phyloP scores from a whole-genome alignment of 2,888 invertebrate genomes.

The Malthinus flaveolus region DNA sequence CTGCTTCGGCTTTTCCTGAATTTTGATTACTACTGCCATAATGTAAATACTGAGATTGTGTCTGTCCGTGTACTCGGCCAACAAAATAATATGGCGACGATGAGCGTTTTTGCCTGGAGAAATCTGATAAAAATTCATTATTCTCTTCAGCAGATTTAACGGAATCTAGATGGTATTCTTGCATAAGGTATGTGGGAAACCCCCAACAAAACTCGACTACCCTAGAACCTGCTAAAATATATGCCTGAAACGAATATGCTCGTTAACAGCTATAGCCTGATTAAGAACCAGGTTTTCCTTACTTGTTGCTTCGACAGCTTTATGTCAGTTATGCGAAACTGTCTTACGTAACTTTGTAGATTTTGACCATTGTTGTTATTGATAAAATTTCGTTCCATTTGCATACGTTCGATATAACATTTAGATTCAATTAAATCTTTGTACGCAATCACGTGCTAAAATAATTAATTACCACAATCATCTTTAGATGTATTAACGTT shows the following conservation, averaged over 20 bases:
- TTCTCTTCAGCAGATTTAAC: background rate
- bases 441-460: conserved; percentile 54
- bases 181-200: conserved; percentile 52
- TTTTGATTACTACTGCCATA: conserved; percentile 58
- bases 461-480: too few relatives aligned
- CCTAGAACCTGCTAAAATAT: conserved; percentile 54
- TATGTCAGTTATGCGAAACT: too few relatives aligned
- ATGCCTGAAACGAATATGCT: conserved; percentile 46
- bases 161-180: conserved; percentile 39
- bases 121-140: background rate
- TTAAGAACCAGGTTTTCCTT: conserved; percentile 9
- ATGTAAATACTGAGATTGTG: conserved; percentile 82
- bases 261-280: background rate
- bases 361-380: conserved; percentile 28
- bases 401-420: conserved; percentile 55
- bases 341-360: background rate
- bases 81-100: conserved; percentile 44
- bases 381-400: conserved; percentile 26
- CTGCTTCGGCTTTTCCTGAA: conserved; percentile 80
- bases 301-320: conserved; percentile 55
- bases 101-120: conserved; percentile 34
- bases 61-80: conserved; percentile 70
- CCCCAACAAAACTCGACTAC: conserved; percentile 56
- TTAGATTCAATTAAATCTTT: conserved; percentile 50
- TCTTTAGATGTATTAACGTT: too few relatives aligned